phyloP scores from a whole-genome alignment of 2,113 vertebrate species.

The Diglossa brunneiventris region DNA sequence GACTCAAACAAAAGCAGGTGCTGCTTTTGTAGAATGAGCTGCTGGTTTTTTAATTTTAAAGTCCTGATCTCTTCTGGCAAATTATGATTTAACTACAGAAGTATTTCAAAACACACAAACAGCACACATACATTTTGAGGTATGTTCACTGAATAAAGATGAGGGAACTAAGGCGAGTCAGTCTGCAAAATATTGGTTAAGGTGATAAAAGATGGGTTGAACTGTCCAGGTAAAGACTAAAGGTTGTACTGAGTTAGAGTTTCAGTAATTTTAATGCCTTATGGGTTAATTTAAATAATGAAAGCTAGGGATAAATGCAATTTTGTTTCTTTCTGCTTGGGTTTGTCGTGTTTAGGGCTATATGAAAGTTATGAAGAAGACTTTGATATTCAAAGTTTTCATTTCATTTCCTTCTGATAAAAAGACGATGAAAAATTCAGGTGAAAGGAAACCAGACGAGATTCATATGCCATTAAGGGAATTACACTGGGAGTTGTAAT shows the following conservation, averaged over 20 bases:
- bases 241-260: not conserved
- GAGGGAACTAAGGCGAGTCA: not conserved
- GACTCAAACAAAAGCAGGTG: not conserved
- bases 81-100: not conserved
- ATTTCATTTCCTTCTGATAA: not conserved
- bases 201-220: not conserved
- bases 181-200: not conserved
- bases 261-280: not conserved
- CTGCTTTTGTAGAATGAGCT: not conserved
- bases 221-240: not conserved
- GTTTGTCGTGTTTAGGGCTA: not conserved
- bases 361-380: not conserved
- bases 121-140: not conserved
- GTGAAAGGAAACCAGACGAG: not conserved
- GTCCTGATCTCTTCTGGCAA: not conserved
- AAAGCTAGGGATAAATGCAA: not conserved
- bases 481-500: constrained; percentile 5
- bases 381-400: not conserved
- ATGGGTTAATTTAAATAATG: not conserved
- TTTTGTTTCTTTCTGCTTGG: not conserved
- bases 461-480: not conserved
- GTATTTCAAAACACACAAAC: not conserved
- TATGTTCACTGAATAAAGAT: not conserved
- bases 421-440: not conserved
- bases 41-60: not conserved